phyloP scores from a whole-genome alignment of 2,888 invertebrate species.

The Zele albiditarsus region DNA sequence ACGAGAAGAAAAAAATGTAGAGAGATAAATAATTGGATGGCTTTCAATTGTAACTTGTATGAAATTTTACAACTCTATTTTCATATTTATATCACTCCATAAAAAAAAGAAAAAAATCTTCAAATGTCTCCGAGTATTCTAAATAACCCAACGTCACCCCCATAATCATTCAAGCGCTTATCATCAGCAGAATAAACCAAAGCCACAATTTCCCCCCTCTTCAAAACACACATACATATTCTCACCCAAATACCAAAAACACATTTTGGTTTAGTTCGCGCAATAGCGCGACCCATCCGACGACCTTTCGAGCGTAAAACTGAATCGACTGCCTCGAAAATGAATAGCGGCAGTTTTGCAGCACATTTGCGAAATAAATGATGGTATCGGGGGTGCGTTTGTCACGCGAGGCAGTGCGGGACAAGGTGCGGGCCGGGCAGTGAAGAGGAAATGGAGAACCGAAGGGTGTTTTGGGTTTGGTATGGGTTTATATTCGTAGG shows the following conservation, averaged over 20 bases:
- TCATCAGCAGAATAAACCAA: slow-evolving; percentile 47
- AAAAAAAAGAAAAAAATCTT: too few species aligned
- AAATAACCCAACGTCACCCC: too few species aligned
- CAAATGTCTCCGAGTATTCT: too few species aligned
- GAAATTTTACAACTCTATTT: too few species aligned
- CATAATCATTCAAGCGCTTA: too few species aligned
- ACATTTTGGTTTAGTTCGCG: slow-evolving; percentile 34
- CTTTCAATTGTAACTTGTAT: too few species aligned
- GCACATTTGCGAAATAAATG: slow-evolving; percentile 73
- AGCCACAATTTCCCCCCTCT: slow-evolving; percentile 41
- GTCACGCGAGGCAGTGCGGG: slow-evolving; percentile 63
- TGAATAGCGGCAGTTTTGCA: slow-evolving; percentile 73
- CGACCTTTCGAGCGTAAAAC: slow-evolving; percentile 67
- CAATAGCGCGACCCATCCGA: slow-evolving; percentile 35
- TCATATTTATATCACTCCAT: too few species aligned
- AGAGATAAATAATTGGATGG: background rate
- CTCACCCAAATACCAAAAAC: background rate
- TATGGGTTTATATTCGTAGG: slow-evolving; percentile 14
- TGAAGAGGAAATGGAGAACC: slow-evolving; percentile 22
- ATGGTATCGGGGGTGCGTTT: slow-evolving; percentile 73
- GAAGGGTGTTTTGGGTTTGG: slow-evolving; percentile 42
- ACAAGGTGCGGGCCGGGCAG: slow-evolving; percentile 26
- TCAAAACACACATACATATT: background rate
- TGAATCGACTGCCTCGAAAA: slow-evolving; percentile 71
- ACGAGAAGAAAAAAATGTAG: background rate